These are phyloP conservation scores for Regulus satrapa DNA, from an alignment of 2,113 vertebrate genomes.

Conservation along the genomic window DNA sequence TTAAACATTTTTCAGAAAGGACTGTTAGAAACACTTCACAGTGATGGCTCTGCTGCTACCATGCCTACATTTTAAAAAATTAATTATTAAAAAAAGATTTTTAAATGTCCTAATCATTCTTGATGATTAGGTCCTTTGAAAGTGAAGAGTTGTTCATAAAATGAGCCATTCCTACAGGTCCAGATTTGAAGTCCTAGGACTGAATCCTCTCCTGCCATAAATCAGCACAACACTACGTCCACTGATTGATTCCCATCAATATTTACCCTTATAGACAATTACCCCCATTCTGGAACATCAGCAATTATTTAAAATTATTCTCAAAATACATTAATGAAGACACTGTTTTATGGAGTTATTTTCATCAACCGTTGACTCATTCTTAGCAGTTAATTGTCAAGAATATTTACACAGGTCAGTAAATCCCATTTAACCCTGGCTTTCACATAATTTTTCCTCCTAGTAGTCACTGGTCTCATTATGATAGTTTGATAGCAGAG, in stretches of 20 bases:
- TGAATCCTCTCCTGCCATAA: neutral
- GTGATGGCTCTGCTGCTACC: neutral
- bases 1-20: neutral
- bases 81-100: neutral
- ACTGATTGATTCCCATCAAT: neutral
- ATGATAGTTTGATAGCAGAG: neutral
- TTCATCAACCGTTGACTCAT: neutral
- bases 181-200: neutral
- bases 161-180: neutral
- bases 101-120: neutral
- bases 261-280: neutral
- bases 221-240: neutral
- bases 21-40: neutral
- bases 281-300: neutral
- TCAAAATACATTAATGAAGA: neutral
- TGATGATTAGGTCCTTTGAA: neutral
- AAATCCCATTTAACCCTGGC: neutral
- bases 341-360: neutral
- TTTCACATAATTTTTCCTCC: neutral
- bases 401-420: neutral
- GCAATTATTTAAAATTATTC: neutral
- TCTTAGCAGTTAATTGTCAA: neutral
- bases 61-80: neutral
- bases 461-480: neutral
- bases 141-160: accelerated